Evolutionary conservation across 2,888 invertebrate species (phyloP), one percentile per base, ranked within the genome.

Genomic region (Automeris io): DNA sequence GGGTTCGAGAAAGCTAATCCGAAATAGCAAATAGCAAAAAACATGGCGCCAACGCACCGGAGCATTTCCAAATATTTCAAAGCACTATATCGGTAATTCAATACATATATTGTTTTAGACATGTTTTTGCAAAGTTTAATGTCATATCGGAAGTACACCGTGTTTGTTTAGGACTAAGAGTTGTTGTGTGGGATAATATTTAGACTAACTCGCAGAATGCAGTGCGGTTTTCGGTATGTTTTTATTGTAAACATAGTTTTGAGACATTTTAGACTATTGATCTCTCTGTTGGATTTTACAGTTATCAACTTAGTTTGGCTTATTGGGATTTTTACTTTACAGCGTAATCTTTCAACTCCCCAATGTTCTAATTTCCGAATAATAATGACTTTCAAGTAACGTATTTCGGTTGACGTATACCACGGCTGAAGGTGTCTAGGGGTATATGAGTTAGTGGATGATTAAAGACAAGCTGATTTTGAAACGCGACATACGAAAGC

Each of bases 171-270:
- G 83, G 83, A 39, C 37, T 53, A 51, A 54, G 45, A 53, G 23
- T 46, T 63, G 62, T 67, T 73, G 79, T 76, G 70, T 72, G 71
- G 66, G 70, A 78, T 71, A 80, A 79, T 75, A 79, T 80, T 73
- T 74, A 68, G 66, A 54, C 51, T 52, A 54, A 45, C 54, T 57
- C 47, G 64, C 65, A 65, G 51, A 72, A 74, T 68, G 70, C 63
- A 57, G 54, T 57, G 55, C 54, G 51, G 47, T 62, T 57, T 57
- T 55, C 50, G 43, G 43, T 42, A 48, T 74, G 65, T 75, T 71
- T 65, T 61, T 60, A 66, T 48, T 63, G 60, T 51, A 64, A 71
- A 73, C 62, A 67, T 47, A 61, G 45, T 44, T 46, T 46, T 36
- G 39, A 45, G 39, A 43, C 39, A 21, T 37, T 18, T 38, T 39